Conservation (phyloP, 2,797 vertebrate species). For the Zalophus californianus region DNA sequence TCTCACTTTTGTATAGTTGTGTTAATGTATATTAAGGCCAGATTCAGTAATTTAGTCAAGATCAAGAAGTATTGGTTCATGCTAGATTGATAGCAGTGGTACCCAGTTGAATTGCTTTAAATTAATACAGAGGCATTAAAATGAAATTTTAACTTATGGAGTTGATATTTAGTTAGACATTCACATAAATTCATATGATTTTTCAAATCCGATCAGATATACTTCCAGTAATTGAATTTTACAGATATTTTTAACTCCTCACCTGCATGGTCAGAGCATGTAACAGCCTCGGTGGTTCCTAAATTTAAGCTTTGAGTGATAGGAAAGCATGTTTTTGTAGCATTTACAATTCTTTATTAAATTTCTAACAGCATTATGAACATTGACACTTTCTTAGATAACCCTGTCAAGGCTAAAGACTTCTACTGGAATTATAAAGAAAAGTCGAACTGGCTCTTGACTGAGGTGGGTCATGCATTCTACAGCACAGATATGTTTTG, state of each 20-base stretch:
- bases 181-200: neutral
- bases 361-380: neutral
- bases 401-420: neutral
- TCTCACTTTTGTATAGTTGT: neutral
- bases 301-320: neutral
- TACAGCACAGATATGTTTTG: neutral
- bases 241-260: neutral
- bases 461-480: neutral
- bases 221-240: neutral
- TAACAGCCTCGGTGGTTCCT: neutral
- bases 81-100: neutral
- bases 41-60: neutral
- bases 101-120: neutral
- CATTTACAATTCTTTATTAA: neutral
- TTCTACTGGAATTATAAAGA: neutral
- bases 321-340: neutral
- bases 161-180: constrained; percentile 26
- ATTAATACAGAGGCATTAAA: neutral
- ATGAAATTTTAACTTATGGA: constrained; percentile 31
- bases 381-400: neutral
- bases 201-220: neutral
- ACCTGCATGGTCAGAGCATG: neutral
- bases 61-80: neutral
- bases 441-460: neutral
- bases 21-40: neutral